Conservation (phyloP, 1,140 invertebrate species). For the Neomicropteryx cornuta region DNA sequence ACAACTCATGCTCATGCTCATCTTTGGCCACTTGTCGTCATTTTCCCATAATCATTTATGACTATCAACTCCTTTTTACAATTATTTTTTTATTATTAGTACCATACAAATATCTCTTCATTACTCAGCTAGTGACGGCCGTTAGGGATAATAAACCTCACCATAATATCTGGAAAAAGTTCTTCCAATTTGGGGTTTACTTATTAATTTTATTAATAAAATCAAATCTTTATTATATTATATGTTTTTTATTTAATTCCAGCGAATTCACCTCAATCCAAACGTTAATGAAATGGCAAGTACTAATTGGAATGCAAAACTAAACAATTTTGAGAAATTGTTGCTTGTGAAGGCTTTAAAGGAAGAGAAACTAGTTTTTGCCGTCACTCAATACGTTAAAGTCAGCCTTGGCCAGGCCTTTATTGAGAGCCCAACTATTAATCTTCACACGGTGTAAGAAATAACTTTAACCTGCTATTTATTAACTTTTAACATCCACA, state of each 20-base stretch:
- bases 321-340: constrained; percentile 69
- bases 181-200: too few species aligned
- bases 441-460: constrained; percentile 56
- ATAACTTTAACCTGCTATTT: constrained; percentile 1
- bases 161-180: too few species aligned
- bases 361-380: constrained; percentile 74
- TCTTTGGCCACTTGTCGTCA: too few species aligned
- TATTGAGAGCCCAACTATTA: constrained; percentile 61
- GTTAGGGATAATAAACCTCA: too few species aligned
- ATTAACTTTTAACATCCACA: constrained; percentile 6
- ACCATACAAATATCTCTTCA: too few species aligned
- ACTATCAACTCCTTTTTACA: too few species aligned
- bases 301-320: constrained; percentile 45
- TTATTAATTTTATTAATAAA: too few species aligned
- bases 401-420: constrained; percentile 64
- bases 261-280: constrained; percentile 7
- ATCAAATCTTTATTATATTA: too few species aligned
- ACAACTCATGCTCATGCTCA: too few species aligned
- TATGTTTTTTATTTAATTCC: constrained; percentile 5
- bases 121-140: too few species aligned
- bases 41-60: too few species aligned
- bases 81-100: too few species aligned
- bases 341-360: constrained; percentile 67
- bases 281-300: background rate
- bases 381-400: constrained; percentile 67